Evolutionary conservation across 64 coral and sea anemone genomes (phyloP).

Genomic region (Stichodactyla helianthus): DNA sequence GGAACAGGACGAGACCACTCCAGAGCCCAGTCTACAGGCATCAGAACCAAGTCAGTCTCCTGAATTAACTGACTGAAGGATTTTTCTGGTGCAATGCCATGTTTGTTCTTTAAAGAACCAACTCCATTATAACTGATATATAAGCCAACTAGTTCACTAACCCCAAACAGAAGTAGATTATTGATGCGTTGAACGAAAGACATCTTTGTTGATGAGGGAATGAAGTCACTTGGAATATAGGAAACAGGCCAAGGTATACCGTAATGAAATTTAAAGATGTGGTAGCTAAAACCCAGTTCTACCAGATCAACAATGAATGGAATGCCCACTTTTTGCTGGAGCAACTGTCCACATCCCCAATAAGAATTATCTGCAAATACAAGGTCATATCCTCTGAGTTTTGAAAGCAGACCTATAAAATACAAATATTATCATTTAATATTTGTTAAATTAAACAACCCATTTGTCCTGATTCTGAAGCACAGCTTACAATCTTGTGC

Average conservation of each 20-base stretch:
- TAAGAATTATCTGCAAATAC: slow-evolving; percentile 13
- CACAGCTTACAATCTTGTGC: too few relatives aligned
- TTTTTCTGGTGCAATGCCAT: slow-evolving; percentile 13
- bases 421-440: background rate
- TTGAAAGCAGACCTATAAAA: slow-evolving; percentile 1
- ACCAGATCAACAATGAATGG: slow-evolving; percentile 13
- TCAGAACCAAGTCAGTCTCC: slow-evolving; percentile 18
- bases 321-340: background rate
- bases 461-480: too few relatives aligned
- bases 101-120: background rate
- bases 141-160: background rate
- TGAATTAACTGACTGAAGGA: background rate
- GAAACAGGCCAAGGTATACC: slow-evolving; percentile 11
- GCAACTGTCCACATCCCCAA: background rate
- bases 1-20: slow-evolving; percentile 22
- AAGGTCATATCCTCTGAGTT: slow-evolving; percentile 9
- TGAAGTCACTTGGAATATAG: background rate
- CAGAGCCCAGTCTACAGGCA: slow-evolving; percentile 11
- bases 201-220: background rate
- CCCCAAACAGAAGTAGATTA: background rate
- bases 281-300: background rate
- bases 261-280: background rate
- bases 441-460: too few relatives aligned
- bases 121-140: background rate
- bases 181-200: background rate